Conservation (phyloP, 2,888 invertebrate genomes). For the Hemicrepidius hirtus region DNA sequence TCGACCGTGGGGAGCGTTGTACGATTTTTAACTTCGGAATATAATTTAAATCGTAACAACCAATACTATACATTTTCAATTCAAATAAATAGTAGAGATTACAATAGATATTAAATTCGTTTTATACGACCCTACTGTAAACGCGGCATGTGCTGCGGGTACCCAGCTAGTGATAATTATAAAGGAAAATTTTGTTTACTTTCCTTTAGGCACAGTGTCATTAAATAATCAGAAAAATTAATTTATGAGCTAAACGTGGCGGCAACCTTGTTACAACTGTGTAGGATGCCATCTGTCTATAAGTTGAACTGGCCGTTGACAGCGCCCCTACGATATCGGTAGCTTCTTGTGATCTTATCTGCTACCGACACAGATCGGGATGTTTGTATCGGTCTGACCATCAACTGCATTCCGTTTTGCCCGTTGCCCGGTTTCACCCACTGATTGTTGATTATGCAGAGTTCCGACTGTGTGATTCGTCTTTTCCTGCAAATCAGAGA, state of each 20-base stretch:
- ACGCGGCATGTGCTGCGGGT: no score
- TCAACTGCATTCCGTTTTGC: slow-evolving; percentile 51
- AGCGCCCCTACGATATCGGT: slow-evolving; percentile 53
- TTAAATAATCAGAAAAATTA: slow-evolving; percentile 44
- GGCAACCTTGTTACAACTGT: slow-evolving; percentile 45
- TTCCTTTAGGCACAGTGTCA: slow-evolving; percentile 24
- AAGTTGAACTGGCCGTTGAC: slow-evolving; percentile 53
- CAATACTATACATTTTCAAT: no score
- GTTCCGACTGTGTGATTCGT: slow-evolving; percentile 2
- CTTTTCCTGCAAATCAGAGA: no score
- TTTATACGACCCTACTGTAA: no score
- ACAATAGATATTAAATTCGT: no score
- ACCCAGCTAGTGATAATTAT: no score
- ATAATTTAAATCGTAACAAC: no score
- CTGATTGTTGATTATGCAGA: slow-evolving; percentile 41
- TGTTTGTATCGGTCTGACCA: slow-evolving; percentile 52
- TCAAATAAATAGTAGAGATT: no score
- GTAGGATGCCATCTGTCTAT: slow-evolving; percentile 53
- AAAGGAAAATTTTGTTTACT: not conserved
- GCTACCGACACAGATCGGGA: slow-evolving; percentile 53
- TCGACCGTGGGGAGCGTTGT: no score
- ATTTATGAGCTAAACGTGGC: slow-evolving; percentile 41
- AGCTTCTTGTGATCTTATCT: slow-evolving; percentile 55
- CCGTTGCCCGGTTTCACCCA: slow-evolving; percentile 37
- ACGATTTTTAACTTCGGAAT: no score